Evolutionary conservation across 2,888 invertebrate genomes (phyloP).

Genomic region (Silvanus unidentatus): DNA sequence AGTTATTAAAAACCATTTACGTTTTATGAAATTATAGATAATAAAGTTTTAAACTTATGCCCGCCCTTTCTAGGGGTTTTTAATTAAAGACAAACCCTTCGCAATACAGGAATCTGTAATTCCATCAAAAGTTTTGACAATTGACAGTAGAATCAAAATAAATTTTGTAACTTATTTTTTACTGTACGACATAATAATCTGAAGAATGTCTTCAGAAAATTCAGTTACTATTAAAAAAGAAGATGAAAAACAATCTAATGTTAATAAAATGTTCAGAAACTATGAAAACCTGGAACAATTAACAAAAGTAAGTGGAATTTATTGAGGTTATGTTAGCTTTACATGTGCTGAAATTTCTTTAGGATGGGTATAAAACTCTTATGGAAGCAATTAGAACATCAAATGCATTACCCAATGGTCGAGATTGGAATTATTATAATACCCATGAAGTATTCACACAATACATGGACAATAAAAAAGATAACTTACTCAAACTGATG

Average conservation of each 20-base stretch:
- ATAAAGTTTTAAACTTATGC: no score
- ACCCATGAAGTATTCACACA: constrained; percentile 71
- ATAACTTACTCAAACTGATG: constrained; percentile 57
- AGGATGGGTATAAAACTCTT: constrained; percentile 63
- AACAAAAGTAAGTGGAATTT: constrained; percentile 36
- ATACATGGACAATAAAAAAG: constrained; percentile 58
- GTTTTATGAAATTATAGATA: no score
- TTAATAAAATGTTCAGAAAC: neutral
- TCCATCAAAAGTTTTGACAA: no score
- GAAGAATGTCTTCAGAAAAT: neutral
- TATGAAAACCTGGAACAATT: constrained; percentile 34
- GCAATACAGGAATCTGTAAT: no score
- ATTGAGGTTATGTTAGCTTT: constrained; percentile 15
- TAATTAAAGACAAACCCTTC: no score
- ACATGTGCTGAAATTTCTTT: constrained; percentile 23
- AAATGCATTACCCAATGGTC: constrained; percentile 65
- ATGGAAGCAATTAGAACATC: constrained; percentile 64
- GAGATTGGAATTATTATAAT: constrained; percentile 67
- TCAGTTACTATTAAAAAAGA: neutral
- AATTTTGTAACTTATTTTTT: no score
- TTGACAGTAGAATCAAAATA: no score
- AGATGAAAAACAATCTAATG: neutral
- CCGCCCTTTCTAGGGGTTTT: no score
- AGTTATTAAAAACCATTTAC: no score
- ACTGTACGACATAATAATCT: no score